These are phyloP conservation scores for Ganaspis sp. DNA, from an alignment of 1,140 invertebrate species.

Conservation along the genomic window DNA sequence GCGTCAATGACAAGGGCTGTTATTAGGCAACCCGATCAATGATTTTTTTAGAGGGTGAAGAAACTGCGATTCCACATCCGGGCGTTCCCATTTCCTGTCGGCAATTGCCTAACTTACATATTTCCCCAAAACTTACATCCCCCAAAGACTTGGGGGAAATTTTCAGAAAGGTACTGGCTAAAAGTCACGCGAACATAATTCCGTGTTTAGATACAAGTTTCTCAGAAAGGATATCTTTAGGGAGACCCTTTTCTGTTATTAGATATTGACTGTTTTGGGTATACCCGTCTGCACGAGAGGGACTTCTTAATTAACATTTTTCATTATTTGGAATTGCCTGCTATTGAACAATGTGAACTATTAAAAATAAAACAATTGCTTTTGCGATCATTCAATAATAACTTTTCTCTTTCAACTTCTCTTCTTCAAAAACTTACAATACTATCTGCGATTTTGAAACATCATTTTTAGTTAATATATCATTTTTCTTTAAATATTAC, in stretches of 20 bases:
- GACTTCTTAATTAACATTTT: not conserved
- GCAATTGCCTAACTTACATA: not conserved
- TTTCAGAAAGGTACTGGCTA: not conserved
- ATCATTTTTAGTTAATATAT: too few species aligned
- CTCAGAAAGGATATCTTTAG: not conserved
- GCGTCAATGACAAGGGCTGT: not conserved
- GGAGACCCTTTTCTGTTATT: conserved; percentile 5
- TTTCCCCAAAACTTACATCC: too few species aligned
- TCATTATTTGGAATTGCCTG: too few species aligned
- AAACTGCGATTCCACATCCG: conserved; percentile 6
- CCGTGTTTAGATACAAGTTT: not conserved
- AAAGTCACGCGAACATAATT: conserved; percentile 19
- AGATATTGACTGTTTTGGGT: not conserved
- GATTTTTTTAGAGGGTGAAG: not conserved
- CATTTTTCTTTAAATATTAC: too few species aligned
- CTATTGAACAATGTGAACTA: too few species aligned
- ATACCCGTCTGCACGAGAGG: not conserved
- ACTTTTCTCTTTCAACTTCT: too few species aligned
- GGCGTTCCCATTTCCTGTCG: not conserved
- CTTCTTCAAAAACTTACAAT: too few species aligned
- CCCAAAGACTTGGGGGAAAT: conserved; percentile 1
- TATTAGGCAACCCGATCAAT: not conserved
- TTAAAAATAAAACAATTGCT: too few species aligned
- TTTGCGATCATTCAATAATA: too few species aligned
- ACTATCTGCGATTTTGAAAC: too few species aligned